phyloP scores from a whole-genome alignment of 1,140 invertebrate species.

The Apis florea region DNA sequence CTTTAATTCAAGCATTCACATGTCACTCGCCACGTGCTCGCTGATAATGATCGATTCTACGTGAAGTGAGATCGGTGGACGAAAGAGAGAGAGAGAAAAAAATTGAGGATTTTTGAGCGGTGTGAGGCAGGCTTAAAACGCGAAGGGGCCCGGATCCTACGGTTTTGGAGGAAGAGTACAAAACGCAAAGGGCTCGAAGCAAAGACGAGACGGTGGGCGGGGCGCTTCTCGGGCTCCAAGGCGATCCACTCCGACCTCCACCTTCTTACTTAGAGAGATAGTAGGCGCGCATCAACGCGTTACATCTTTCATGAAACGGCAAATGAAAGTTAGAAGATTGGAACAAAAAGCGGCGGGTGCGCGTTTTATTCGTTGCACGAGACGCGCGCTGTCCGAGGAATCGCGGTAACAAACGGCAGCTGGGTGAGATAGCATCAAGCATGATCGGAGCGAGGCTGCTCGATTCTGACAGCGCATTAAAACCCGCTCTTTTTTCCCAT shows the following conservation, averaged over 20 bases:
- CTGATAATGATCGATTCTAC: too few relatives aligned
- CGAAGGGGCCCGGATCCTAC: slow-evolving; percentile 62
- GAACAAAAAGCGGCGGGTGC: slow-evolving; percentile 36
- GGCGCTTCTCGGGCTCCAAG: slow-evolving; percentile 78
- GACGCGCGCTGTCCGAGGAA: slow-evolving; percentile 23
- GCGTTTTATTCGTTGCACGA: slow-evolving; percentile 7
- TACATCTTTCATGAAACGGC: slow-evolving; percentile 75
- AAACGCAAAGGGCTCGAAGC: slow-evolving; percentile 74
- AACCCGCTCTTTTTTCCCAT: slow-evolving; percentile 43
- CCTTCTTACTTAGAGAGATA: slow-evolving; percentile 75
- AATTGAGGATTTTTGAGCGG: slow-evolving; percentile 12
- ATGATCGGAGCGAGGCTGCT: slow-evolving; percentile 16
- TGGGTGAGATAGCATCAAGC: slow-evolving; percentile 56
- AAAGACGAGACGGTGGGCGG: slow-evolving; percentile 79
- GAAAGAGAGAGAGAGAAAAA: background rate
- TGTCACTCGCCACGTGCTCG: too few relatives aligned
- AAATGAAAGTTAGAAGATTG: slow-evolving; percentile 66
- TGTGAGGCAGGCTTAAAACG: slow-evolving; percentile 58
- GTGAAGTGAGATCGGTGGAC: too few relatives aligned
- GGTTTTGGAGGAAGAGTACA: slow-evolving; percentile 73
- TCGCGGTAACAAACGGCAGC: slow-evolving; percentile 54
- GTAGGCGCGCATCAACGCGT: slow-evolving; percentile 76
- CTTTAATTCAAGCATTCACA: too few relatives aligned
- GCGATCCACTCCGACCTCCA: slow-evolving; percentile 78
- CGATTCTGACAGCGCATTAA: slow-evolving; percentile 57